Evolutionary conservation across 1,140 invertebrate species (phyloP).

Genomic region (Panagrolaimus sp.): DNA sequence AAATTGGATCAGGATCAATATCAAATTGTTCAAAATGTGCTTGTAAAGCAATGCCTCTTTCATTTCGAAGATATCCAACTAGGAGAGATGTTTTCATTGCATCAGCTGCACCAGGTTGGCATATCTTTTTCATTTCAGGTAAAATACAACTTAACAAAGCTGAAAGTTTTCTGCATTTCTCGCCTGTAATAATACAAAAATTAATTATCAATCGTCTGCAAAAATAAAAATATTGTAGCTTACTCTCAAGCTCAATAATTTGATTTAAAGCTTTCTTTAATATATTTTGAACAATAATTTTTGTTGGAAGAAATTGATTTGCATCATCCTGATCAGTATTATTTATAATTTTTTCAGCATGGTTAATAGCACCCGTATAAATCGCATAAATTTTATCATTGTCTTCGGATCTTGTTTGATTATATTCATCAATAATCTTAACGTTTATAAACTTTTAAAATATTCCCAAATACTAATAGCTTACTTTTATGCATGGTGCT

Average conservation of each 20-base stretch:
- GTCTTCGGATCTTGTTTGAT: neutral
- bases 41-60: neutral
- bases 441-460: neutral
- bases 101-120: neutral
- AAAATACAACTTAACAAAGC: neutral
- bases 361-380: neutral
- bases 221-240: neutral
- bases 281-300: conserved; percentile 10
- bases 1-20: conserved; percentile 6
- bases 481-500: conserved; percentile 1
- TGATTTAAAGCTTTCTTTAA: conserved; percentile 1
- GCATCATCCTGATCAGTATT: neutral
- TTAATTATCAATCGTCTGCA: neutral
- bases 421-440: conserved; percentile 4
- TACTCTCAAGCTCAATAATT: conserved; percentile 1
- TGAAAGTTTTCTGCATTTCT: neutral
- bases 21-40: neutral
- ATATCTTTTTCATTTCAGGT: neutral
- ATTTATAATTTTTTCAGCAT: conserved; percentile 6
- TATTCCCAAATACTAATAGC: neutral
- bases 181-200: neutral
- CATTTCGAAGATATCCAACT: conserved; percentile 1
- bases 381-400: neutral
- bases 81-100: neutral
- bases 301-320: neutral